Evolutionary conservation across 2,797 vertebrate genomes (phyloP), one percentile per base, ranked within the genome.

Genomic region (Liasis olivaceus): DNA sequence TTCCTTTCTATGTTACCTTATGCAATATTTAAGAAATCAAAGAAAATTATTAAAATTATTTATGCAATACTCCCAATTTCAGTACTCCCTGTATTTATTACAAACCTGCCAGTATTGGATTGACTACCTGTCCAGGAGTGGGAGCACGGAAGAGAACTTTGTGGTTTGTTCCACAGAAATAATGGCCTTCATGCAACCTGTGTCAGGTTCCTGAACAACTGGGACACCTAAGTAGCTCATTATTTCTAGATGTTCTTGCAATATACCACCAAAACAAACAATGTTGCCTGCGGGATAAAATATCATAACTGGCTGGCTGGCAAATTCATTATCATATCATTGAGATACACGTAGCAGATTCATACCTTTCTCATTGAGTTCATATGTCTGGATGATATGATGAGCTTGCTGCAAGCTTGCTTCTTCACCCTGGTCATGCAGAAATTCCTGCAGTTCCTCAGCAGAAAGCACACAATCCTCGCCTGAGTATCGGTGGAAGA

Each of bases 311-410:
- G 20, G 2, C 47, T 47, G 28, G 36, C 11, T 51, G 17, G 17
- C 26, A 81, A 62, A 88, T 26, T 14, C 28, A 22, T 17, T 28
- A 17, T 6, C 54, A 51, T 31, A 47, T 85, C 54, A 2, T 47
- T 28, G 11, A 51, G 20, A 31, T 42, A 0, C 12, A 11, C 0
- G 1, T 17, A 28, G 22, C 0, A 24, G 1, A 0, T 1, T 62
- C 90, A 3, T 96, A 99, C 99, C 99, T 97, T 97, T 98, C 94
- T 99, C 98, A 0, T 99, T 99, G 94, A 99, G 98, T 97, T 99
- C 99, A 0, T 98, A 98, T 60, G 98, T 95, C 85, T 95, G 97
- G 92, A 99, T 99, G 94, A 99, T 96, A 60, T 93, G 93, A 36
- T 95, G 97, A 12, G 99, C 98, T 0, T 96, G 98, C 59, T 60